Evolutionary conservation across 2,113 vertebrate species (phyloP), one percentile per base, ranked within the genome.

Genomic region (Bufo bufo): DNA sequence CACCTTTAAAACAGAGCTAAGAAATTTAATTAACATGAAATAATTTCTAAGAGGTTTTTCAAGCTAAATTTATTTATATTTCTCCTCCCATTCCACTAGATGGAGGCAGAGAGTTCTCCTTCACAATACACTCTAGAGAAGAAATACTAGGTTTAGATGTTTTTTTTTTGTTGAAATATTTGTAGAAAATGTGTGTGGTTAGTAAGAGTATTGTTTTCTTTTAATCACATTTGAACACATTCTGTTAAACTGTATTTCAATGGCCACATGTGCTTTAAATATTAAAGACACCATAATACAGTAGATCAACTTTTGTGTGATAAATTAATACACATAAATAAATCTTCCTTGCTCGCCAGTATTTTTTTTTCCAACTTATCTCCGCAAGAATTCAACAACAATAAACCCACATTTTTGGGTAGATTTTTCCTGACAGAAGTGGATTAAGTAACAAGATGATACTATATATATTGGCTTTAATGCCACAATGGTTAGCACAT

Each of bases 31-130:
- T 47, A 17, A 49, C 6, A 74, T 74, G 3, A 6, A 43, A n/a
- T 33, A 45, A 43, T 16, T 72, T 72, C 33, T 47, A 74, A 74
- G 43, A 45, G 71, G 12, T 74, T 74, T 49, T 49, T n/a, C 45
- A 74, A 47, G 45, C 9, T 17, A 8, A 47, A 74, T 17, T 19
- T 13, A 17, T 45, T 72, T 72, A 43, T 49, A 74, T 6, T 49
- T 58, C 77, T 79, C 52, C 16, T 56, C 52, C 12, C 43, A 82
- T 66, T 49, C 81, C 81, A 82, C 61, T 49, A 82, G 81, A 82
- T 82, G 81, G 81, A 82, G 81, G 19, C 81, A 66, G 61, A 82
- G 61, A 82, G 81, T 82, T 82, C 81, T 82, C 59, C 85, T 89
- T 89, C 79, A 82, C 50, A 47, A 82, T 8, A 23, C 52, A 45